These are phyloP conservation scores for Chydorus sphaericus DNA, from an alignment of 2,888 invertebrate genomes.

Conservation along the genomic window DNA sequence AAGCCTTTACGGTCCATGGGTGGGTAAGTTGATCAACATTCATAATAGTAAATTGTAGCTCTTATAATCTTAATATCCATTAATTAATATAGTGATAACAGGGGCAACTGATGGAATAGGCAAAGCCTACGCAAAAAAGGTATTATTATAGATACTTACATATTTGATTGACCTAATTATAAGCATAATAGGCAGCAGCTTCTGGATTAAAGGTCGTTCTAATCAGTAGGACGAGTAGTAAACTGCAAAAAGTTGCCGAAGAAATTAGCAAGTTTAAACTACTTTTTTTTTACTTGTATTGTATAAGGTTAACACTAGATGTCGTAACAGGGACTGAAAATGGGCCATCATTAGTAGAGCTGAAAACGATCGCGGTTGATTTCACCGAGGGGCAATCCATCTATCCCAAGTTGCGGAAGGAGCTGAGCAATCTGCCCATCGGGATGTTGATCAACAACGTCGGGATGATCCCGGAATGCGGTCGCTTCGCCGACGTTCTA, in stretches of 20 bases:
- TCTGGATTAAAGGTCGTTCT: not conserved
- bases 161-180: no score
- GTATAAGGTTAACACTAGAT: no score
- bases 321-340: no score
- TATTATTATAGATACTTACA: not conserved
- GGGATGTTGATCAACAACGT: not conserved
- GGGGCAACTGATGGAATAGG: no score
- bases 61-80: not conserved
- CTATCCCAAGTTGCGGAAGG: not conserved
- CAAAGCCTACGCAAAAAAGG: no score
- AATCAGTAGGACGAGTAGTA: not conserved
- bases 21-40: not conserved
- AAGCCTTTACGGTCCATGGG: constrained; percentile 9
- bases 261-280: not conserved
- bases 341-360: no score
- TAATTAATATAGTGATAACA: no score
- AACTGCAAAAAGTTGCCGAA: not conserved
- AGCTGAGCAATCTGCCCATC: not conserved
- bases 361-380: constrained; percentile 1
- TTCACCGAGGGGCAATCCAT: not conserved
- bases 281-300: not conserved
- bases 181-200: not conserved
- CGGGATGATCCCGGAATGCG: constrained; percentile 11
- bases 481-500: not conserved
- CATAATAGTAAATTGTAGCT: not conserved